phyloP scores from a whole-genome alignment of 2,888 invertebrate species.

The Xestia rhomboidea region DNA sequence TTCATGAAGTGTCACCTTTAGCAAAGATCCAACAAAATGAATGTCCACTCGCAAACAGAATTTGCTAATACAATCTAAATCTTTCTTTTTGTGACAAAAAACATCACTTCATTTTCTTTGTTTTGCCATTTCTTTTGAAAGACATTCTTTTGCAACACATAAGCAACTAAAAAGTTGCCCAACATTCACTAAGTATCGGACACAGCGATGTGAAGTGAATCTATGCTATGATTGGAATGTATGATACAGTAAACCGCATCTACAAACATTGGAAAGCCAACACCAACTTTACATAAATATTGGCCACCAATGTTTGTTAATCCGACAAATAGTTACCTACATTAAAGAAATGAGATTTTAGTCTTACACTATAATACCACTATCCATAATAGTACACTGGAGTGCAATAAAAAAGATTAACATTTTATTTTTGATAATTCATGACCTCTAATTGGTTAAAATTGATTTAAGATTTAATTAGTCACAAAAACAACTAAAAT shows the following conservation, averaged over 20 bases:
- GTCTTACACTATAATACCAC: slow-evolving; percentile 61
- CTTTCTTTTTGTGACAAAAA: not conserved
- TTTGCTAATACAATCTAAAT: not conserved
- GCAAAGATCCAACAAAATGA: not conserved
- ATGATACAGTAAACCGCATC: slow-evolving; percentile 45
- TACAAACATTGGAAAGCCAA: slow-evolving; percentile 36
- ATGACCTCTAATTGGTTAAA: slow-evolving; percentile 38
- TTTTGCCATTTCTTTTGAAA: not conserved
- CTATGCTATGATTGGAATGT: slow-evolving; percentile 66
- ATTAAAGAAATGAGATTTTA: slow-evolving; percentile 60
- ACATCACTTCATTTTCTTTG: not conserved
- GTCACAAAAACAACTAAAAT: slow-evolving; percentile 40
- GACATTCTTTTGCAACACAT: slow-evolving; percentile 20
- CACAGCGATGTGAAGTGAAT: slow-evolving; percentile 56
- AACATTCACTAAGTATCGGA: slow-evolving; percentile 57
- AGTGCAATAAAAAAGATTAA: slow-evolving; percentile 53
- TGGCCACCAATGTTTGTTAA: slow-evolving; percentile 39
- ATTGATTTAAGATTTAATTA: slow-evolving; percentile 31
- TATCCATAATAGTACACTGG: slow-evolving; percentile 54
- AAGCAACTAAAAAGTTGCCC: slow-evolving; percentile 61
- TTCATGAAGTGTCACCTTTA: not conserved
- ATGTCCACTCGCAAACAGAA: not conserved
- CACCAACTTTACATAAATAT: slow-evolving; percentile 16
- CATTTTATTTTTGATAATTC: slow-evolving; percentile 35
- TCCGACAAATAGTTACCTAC: slow-evolving; percentile 29